Evolutionary conservation across 1,140 invertebrate species (phyloP).

Genomic region (Argopecten irradians): DNA sequence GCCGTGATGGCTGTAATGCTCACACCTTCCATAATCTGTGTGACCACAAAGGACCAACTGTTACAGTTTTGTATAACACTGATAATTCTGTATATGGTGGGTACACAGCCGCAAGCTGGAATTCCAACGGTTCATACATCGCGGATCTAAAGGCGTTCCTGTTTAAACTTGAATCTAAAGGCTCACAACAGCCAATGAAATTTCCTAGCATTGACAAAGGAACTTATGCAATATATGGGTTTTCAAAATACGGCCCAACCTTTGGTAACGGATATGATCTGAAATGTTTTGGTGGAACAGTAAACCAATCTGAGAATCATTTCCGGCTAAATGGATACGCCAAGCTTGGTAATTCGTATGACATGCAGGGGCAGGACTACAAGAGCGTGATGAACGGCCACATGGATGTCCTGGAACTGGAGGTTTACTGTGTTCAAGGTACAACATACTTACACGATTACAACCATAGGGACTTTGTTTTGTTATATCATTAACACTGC

Average conservation of each 20-base stretch:
- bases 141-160: conserved; percentile 51
- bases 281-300: background rate
- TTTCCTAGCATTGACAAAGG: background rate
- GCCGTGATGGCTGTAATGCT: conserved; percentile 46
- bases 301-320: background rate
- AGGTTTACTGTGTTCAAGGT: too few relatives aligned
- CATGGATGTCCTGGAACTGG: too few relatives aligned
- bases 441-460: too few relatives aligned
- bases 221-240: conserved; percentile 1
- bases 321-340: background rate
- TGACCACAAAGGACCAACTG: conserved; percentile 52
- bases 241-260: conserved; percentile 20
- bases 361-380: too few relatives aligned
- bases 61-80: conserved; percentile 50
- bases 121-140: conserved; percentile 8
- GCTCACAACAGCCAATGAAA: background rate
- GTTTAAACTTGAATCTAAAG: conserved; percentile 39
- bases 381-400: too few relatives aligned
- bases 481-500: background rate
- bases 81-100: conserved; percentile 51
- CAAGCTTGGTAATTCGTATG: too few relatives aligned
- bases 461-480: too few relatives aligned
- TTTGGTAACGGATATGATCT: conserved; percentile 39
- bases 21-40: conserved; percentile 52
- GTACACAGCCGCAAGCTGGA: conserved; percentile 52